These are phyloP conservation scores for Peromyscus maniculatus DNA, from an alignment of 2,113 vertebrate genomes.

Conservation along the genomic window DNA sequence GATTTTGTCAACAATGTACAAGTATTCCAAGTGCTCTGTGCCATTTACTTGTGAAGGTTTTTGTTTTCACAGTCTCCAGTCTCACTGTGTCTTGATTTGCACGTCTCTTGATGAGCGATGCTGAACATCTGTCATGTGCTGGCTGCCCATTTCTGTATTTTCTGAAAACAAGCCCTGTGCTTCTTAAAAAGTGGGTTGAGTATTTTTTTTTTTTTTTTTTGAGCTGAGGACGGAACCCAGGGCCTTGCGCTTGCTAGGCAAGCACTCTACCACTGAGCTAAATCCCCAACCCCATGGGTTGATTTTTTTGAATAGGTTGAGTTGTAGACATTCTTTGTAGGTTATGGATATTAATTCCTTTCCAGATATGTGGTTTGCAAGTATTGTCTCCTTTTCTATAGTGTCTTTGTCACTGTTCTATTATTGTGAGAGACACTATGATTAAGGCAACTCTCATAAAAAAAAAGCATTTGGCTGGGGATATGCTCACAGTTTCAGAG, in stretches of 20 bases:
- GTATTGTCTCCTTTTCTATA: neutral
- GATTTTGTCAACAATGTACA: neutral
- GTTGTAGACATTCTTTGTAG: neutral
- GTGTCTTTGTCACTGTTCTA: neutral
- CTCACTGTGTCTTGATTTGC: neutral
- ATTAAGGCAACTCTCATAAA: neutral
- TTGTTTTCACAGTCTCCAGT: neutral
- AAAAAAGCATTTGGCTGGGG: neutral
- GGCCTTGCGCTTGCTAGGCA: no score
- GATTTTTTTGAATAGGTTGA: neutral
- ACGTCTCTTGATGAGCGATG: neutral
- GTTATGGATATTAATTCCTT: neutral
- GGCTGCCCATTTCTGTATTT: neutral
- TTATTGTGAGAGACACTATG: neutral
- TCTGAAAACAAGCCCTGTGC: neutral
- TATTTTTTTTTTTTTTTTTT: no score
- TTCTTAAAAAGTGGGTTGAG: neutral
- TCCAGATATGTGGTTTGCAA: neutral
- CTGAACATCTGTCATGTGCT: neutral
- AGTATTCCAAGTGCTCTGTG: neutral
- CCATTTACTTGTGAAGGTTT: neutral
- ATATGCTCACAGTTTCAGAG: neutral
- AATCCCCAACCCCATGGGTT: no score
- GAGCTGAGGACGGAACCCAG: no score
- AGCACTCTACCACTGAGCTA: no score